Conservation (phyloP, 2,797 vertebrate genomes). For the Lagodon rhomboides region DNA sequence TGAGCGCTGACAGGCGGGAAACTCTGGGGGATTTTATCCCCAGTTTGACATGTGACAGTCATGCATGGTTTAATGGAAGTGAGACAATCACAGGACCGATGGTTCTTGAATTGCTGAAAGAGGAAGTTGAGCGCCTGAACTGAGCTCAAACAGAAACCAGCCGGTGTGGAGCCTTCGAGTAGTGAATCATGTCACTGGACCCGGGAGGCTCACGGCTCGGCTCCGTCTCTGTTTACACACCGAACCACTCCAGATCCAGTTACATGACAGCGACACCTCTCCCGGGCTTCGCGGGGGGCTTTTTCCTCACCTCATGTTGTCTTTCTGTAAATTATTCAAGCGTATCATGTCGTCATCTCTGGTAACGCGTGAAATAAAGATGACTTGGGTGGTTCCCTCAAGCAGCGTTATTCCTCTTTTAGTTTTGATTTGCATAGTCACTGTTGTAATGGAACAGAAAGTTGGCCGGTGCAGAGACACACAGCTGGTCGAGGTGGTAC, state of each 20-base stretch:
- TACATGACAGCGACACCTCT: slow-evolving; percentile 39
- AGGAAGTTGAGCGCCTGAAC: slow-evolving; percentile 46
- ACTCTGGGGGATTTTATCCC: slow-evolving; percentile 15
- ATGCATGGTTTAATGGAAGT: slow-evolving; percentile 52
- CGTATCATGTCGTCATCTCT: slow-evolving; percentile 20
- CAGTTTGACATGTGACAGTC: slow-evolving; percentile 51
- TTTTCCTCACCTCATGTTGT: slow-evolving; percentile 5
- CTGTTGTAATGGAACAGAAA: slow-evolving; percentile 23
- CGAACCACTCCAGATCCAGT: slow-evolving; percentile 34
- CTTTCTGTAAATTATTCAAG: slow-evolving; percentile 43
- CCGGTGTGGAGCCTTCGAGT: background rate
- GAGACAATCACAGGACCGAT: slow-evolving; percentile 26
- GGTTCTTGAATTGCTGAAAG: slow-evolving; percentile 21
- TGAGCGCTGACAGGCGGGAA: slow-evolving; percentile 22
- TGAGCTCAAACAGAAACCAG: slow-evolving; percentile 5
- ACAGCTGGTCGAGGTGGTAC: background rate
- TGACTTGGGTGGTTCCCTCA: background rate
- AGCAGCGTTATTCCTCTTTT: background rate
- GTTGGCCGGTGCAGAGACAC: background rate
- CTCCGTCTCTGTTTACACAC: slow-evolving; percentile 44
- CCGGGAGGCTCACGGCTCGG: slow-evolving; percentile 24
- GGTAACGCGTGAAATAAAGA: slow-evolving; percentile 1
- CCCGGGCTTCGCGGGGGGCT: background rate
- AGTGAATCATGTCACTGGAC: background rate
- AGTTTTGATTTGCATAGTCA: slow-evolving; percentile 37